These are phyloP conservation scores for Molothrus aeneus DNA, from an alignment of 2,797 vertebrate species.

Conservation along the genomic window DNA sequence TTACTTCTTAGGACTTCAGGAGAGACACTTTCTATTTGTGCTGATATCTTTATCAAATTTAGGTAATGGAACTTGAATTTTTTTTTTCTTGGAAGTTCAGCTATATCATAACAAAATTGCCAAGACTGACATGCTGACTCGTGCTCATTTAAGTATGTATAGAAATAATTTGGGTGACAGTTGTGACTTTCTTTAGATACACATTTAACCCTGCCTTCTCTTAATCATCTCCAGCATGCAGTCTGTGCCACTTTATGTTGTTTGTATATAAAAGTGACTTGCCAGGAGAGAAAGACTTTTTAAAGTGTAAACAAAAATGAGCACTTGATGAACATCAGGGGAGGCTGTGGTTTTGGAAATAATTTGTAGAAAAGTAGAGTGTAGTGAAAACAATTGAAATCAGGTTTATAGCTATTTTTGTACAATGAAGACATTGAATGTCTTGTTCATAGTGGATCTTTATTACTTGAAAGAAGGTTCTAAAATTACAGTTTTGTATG, in stretches of 20 bases:
- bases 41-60: not conserved
- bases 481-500: not conserved
- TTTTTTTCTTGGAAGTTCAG: not conserved
- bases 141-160: not conserved
- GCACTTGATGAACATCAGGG: conserved; percentile 61
- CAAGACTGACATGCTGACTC: not conserved
- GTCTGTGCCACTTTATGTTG: conserved; percentile 63
- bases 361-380: conserved; percentile 63
- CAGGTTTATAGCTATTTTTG: conserved; percentile 59
- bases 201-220: conserved; percentile 52
- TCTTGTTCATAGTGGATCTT: not conserved
- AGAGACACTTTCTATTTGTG: not conserved
- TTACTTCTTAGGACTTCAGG: not conserved
- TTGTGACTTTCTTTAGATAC: conserved; percentile 59
- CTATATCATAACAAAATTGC: not conserved
- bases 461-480: not conserved
- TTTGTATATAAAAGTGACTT: conserved; percentile 75
- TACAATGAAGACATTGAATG: not conserved
- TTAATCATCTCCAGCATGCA: conserved; percentile 73
- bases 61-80: not conserved
- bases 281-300: conserved; percentile 63
- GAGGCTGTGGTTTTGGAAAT: conserved; percentile 65
- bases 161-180: conserved; percentile 61
- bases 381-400: conserved; percentile 44
- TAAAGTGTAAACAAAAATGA: conserved; percentile 67